phyloP scores from a whole-genome alignment of 2,888 invertebrate genomes.

The Tetragonula carbonaria region DNA sequence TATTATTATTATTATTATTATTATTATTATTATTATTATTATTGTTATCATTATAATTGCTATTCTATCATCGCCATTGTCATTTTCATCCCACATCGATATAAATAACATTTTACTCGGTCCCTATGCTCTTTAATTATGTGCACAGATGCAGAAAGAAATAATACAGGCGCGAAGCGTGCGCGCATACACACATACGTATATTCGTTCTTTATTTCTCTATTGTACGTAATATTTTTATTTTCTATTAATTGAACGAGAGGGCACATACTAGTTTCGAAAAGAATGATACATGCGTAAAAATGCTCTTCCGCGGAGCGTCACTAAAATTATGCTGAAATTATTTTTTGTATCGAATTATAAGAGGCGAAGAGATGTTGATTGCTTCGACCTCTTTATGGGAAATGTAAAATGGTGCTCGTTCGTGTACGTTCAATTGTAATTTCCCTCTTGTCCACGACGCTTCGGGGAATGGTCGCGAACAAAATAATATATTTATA shows the following conservation, averaged over 20 bases:
- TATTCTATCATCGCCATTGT: background rate
- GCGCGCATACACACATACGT: constrained; percentile 9
- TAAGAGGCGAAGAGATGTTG: constrained; percentile 44
- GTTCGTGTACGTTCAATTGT: constrained; percentile 68
- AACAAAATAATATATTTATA: constrained; percentile 78
- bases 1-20: constrained; percentile 7
- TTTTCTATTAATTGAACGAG: constrained; percentile 67
- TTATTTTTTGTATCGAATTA: constrained; percentile 75
- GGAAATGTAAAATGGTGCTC: constrained; percentile 70
- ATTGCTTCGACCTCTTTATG: constrained; percentile 50
- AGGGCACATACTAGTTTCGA: constrained; percentile 73
- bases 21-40: constrained; percentile 49
- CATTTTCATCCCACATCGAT: background rate
- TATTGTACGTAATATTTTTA: constrained; percentile 68
- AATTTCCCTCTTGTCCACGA: constrained; percentile 71
- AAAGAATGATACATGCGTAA: constrained; percentile 64
- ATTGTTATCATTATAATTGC: background rate
- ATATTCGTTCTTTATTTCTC: constrained; percentile 61
- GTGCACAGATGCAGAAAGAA: constrained; percentile 4
- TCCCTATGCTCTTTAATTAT: constrained; percentile 29
- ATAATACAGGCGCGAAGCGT: background rate
- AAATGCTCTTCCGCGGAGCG: constrained; percentile 78
- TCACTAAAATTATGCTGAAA: constrained; percentile 69
- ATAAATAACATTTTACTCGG: constrained; percentile 39
- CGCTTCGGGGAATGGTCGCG: constrained; percentile 78